A percentile compares a stretch with the other conserved stretches of the same genome.
phyloP scores from a whole-genome alignment of 2,113 vertebrate genomes.

The Trichechus manatus region DNA sequence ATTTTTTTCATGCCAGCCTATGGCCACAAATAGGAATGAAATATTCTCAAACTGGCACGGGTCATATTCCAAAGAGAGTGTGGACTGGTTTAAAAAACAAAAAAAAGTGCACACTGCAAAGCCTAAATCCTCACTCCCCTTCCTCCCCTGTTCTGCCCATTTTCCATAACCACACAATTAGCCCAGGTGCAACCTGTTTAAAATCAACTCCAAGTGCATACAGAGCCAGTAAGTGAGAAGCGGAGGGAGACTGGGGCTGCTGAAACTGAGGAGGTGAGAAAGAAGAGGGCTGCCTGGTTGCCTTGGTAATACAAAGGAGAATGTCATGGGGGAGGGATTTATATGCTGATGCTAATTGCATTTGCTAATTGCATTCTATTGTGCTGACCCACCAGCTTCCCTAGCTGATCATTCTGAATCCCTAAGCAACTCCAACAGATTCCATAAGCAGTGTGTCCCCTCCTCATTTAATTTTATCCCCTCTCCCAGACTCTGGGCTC shows the following conservation, averaged over 20 bases:
- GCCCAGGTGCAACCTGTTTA: conserved; percentile 51
- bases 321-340: conserved; percentile 58
- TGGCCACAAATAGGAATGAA: neutral
- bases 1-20: neutral
- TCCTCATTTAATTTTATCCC: conserved; percentile 42
- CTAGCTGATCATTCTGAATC: conserved; percentile 56
- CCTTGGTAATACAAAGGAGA: conserved; percentile 67
- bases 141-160: neutral
- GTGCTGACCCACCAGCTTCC: conserved; percentile 67
- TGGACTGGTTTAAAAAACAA: neutral
- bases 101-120: neutral
- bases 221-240: conserved; percentile 15
- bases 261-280: conserved; percentile 6
- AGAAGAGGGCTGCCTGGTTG: conserved; percentile 60
- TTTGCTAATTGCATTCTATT: conserved; percentile 78
- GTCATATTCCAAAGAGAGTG: neutral
- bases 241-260: neutral
- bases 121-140: too few relatives aligned
- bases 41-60: neutral
- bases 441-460: neutral
- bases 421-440: neutral
- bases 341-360: conserved; percentile 65
- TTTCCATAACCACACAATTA: neutral
- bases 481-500: neutral
- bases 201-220: neutral